Percentiles rank a stretch among this genome's conserved stretches.
Conservation (phyloP, 2,113 vertebrate species). For the Prionailurus bengalensis region DNA sequence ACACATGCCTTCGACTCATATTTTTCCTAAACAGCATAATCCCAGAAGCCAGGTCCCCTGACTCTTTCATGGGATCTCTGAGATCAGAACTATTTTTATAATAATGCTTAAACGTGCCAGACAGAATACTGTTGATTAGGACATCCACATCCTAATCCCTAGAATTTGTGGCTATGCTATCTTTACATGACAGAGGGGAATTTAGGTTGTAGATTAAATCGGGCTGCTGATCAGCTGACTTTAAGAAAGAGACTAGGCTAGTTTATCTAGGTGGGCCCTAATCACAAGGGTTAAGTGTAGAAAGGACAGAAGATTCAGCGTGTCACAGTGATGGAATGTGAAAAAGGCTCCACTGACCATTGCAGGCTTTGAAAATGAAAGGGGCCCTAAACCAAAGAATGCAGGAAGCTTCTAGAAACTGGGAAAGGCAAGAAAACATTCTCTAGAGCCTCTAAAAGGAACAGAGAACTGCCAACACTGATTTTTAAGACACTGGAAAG, state of each 20-base stretch:
- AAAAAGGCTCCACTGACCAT: not conserved
- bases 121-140: not conserved
- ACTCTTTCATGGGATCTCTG: not conserved
- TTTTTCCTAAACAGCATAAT: not conserved
- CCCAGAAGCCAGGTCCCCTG: not conserved
- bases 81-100: not conserved
- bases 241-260: not conserved
- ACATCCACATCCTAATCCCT: not conserved
- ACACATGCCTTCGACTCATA: not conserved
- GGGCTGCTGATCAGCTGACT: not conserved
- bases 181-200: not conserved
- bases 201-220: not conserved
- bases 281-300: no score
- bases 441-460: not conserved
- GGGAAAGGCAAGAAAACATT: no score
- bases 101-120: not conserved
- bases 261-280: not conserved
- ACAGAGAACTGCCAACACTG: no score
- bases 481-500: not conserved
- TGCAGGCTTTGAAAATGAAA: not conserved
- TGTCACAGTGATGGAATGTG: not conserved
- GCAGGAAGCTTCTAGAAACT: not conserved
- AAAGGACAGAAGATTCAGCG: not conserved
- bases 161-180: not conserved
- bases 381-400: not conserved